These are phyloP conservation scores for Rhagoletis zephyria DNA, from an alignment of 1,140 invertebrate genomes.

Conservation along the genomic window DNA sequence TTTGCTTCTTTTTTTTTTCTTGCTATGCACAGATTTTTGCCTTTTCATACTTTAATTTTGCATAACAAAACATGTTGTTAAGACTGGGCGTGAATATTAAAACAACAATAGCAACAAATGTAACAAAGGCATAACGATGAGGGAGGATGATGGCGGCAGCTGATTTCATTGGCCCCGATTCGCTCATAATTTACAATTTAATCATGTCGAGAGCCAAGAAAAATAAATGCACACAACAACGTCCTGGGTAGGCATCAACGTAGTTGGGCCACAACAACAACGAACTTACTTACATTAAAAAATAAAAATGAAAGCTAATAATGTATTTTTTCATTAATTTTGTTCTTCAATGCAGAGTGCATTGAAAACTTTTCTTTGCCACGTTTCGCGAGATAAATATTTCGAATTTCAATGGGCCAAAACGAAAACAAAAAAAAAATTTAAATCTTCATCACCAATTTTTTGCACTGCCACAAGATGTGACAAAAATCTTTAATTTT, in stretches of 20 bases:
- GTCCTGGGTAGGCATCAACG: not conserved
- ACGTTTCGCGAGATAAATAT: not conserved
- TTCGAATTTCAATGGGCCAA: not conserved
- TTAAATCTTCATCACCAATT: not conserved
- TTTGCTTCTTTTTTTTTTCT: not conserved
- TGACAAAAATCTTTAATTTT: too few species aligned
- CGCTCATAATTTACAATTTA: slow-evolving; percentile 25
- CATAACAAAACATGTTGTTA: slow-evolving; percentile 10
- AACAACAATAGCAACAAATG: slow-evolving; percentile 3
- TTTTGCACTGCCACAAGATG: too few species aligned
- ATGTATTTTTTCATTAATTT: not conserved
- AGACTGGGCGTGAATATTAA: slow-evolving; percentile 2
- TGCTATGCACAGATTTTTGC: slow-evolving; percentile 3
- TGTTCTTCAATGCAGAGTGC: not conserved
- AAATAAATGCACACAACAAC: not conserved
- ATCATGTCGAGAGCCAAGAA: slow-evolving; percentile 22
- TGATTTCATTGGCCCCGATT: slow-evolving; percentile 12
- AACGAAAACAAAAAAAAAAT: not conserved
- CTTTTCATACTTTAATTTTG: slow-evolving; percentile 29
- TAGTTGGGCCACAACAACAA: not conserved
- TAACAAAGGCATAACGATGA: not conserved
- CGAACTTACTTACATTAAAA: not conserved
- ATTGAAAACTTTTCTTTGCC: not conserved
- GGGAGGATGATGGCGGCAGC: not conserved
- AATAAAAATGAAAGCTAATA: not conserved